Conservation (phyloP, 2,113 vertebrate species). For the Calypte anna region DNA sequence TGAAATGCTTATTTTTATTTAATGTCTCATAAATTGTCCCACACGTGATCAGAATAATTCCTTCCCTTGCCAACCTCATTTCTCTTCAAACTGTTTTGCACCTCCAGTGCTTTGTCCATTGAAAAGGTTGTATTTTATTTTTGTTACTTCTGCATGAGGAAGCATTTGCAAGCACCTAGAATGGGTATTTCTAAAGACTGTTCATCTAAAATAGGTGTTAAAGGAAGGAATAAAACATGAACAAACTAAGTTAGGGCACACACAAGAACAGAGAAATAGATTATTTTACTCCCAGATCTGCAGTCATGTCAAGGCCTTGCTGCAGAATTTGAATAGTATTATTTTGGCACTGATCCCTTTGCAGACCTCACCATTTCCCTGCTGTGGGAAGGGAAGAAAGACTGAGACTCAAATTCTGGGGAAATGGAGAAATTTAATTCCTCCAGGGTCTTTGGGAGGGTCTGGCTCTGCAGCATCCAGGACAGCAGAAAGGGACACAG, state of each 20-base stretch:
- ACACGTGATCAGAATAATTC: constrained; percentile 6
- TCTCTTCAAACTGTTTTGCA: background rate
- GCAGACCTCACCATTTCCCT: background rate
- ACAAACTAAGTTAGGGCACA: background rate
- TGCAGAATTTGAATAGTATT: background rate
- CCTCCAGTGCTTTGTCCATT: background rate
- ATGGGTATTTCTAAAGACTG: background rate
- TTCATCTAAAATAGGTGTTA: background rate
- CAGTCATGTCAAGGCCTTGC: background rate
- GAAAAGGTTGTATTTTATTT: background rate
- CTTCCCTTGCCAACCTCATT: background rate
- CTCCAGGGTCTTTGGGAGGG: background rate
- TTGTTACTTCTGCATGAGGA: background rate
- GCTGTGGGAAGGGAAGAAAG: background rate
- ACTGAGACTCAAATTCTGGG: background rate
- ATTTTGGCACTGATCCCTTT: background rate
- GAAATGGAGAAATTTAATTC: background rate
- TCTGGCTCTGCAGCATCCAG: background rate
- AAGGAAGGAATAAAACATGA: background rate
- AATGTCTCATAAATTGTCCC: background rate
- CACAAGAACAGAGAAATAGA: background rate
- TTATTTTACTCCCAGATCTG: background rate
- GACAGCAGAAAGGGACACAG: background rate
- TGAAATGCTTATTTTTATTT: background rate
- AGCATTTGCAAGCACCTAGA: background rate